Percentiles rank a stretch among this genome's conserved stretches.
Evolutionary conservation across 1,140 invertebrate species (phyloP).

Genomic region (Colletes gigas): DNA sequence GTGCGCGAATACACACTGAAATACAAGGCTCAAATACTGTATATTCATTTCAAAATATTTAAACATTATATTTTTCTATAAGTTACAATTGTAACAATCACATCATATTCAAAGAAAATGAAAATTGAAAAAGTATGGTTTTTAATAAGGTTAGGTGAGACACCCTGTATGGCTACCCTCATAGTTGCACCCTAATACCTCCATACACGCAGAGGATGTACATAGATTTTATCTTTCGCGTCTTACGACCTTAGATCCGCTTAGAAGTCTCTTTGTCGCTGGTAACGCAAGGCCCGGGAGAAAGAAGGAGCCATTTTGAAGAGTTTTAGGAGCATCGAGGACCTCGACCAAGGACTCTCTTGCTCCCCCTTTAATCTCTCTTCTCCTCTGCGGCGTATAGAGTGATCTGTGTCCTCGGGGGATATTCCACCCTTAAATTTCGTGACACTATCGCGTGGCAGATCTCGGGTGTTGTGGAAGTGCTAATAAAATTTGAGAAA

Average conservation of each 20-base stretch:
- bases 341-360: conserved; percentile 25
- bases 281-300: conserved; percentile 16
- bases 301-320: conserved; percentile 4
- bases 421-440: conserved; percentile 23
- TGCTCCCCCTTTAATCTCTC: conserved; percentile 31
- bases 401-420: conserved; percentile 34
- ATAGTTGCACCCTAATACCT: not conserved
- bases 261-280: conserved; percentile 31
- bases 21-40: too few relatives aligned
- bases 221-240: conserved; percentile 9
- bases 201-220: too few relatives aligned
- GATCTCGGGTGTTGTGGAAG: not conserved
- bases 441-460: not conserved
- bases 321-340: conserved; percentile 14
- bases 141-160: too few relatives aligned
- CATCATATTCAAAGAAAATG: not conserved
- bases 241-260: conserved; percentile 30
- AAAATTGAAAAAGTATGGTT: too few relatives aligned
- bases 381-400: conserved; percentile 15
- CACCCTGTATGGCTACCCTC: too few relatives aligned
- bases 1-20: too few relatives aligned
- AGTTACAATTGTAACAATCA: not conserved
- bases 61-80: too few relatives aligned
- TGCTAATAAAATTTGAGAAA: conserved; percentile 30
- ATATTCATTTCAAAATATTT: too few relatives aligned